phyloP scores from a whole-genome alignment of 2,113 vertebrate species.

The Hyperoodon ampullatus region DNA sequence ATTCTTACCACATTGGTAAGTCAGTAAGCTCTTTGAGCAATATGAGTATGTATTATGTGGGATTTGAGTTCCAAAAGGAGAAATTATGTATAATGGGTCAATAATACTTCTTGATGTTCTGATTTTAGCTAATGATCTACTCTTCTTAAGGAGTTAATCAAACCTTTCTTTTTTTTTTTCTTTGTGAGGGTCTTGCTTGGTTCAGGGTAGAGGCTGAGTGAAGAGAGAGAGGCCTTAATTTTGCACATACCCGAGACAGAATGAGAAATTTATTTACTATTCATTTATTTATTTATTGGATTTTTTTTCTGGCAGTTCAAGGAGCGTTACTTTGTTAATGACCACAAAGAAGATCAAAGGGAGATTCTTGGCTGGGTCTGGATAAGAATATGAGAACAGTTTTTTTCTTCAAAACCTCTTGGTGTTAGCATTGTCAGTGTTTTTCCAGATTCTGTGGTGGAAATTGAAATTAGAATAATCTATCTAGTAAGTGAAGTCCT shows the following conservation, averaged over 20 bases:
- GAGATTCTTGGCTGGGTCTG: not conserved
- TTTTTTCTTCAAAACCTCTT: not conserved
- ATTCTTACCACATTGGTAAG: not conserved
- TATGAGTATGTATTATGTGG: not conserved
- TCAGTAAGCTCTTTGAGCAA: not conserved
- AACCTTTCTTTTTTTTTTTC: not conserved
- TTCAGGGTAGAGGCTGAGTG: not conserved
- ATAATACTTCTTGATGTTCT: not conserved
- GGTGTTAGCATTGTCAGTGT: not conserved
- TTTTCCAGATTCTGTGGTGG: not conserved
- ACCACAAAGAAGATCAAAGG: not conserved
- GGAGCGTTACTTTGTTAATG: not conserved
- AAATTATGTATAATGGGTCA: slow-evolving; percentile 14
- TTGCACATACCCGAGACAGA: not conserved
- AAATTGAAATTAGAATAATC: slow-evolving; percentile 38
- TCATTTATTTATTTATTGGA: not conserved
- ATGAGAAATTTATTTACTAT: not conserved
- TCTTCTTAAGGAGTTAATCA: slow-evolving; percentile 12
- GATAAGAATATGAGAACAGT: not conserved
- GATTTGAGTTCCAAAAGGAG: slow-evolving; percentile 9
- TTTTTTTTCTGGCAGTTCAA: not conserved
- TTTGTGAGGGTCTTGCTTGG: not conserved
- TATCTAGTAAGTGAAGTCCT: not conserved
- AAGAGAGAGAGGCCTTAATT: not conserved
- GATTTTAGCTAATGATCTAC: slow-evolving; percentile 25